Base-by-base conservation (phyloP, 2,113 vertebrate species). In the Hippoglossus stenolepis region DNA sequence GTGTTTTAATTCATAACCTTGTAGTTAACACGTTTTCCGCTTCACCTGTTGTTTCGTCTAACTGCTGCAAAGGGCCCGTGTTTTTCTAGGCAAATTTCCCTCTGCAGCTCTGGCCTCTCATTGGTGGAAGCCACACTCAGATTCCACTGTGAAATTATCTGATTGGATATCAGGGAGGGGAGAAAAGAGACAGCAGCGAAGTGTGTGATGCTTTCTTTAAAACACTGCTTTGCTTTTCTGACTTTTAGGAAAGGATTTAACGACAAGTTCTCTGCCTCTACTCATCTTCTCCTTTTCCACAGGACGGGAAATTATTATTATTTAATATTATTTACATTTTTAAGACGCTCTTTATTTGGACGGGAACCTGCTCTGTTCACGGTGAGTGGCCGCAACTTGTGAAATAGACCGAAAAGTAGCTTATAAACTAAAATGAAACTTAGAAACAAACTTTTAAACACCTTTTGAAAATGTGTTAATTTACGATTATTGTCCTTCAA, bases 81-180 rank as follows among this genome's bases (percentile, higher is more conserved):
- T 88, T 82, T 65, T 82, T 80, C 26, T 93, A 94, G 53, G 91
- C 93, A 94, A 94, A 95, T 92, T 54, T 85, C 66, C 10, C 87
- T 75, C 72, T 91, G 84, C 83, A 61, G 73, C 28, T 61, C 51
- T 74, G 83, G 77, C 77, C 76, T 83, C 78, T 88, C 88, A 95
- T 95, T 95, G 94, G 95, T 65, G 82, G 89, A 91, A 90, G 92
- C 82, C 93, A 87, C 89, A 91, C 92, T 94, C 93, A 95, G 94
- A 96, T 94, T 96, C 92, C 61, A 65, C 84, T 83, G 76, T 87
- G 90, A 75, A 95, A 94, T 96, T 97, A 93, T 96, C 96, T 95
- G 87, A 96, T 96, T 95, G 93, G 83, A 95, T 95, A 96, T 95
- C 96, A 95, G 95, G 92, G 94, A 94, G 94, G 94, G 81, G 84